These are phyloP conservation scores for Catharus fuscescens DNA, from an alignment of 2,113 vertebrate genomes.

Conservation along the genomic window DNA sequence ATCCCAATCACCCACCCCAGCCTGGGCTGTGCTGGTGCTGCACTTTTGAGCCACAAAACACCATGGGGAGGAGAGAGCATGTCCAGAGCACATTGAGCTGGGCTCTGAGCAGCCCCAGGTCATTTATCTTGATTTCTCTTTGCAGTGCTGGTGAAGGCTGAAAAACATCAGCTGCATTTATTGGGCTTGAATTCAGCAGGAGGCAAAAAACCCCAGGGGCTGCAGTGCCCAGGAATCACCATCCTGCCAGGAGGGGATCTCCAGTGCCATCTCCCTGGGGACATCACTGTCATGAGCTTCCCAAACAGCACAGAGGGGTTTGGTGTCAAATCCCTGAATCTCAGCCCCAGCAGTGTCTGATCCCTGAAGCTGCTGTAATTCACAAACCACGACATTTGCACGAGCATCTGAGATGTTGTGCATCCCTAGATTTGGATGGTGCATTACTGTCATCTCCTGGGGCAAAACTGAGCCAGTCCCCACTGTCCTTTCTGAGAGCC, in stretches of 20 bases:
- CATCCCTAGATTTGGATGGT: too few relatives aligned
- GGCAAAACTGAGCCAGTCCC: not conserved
- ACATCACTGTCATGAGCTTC: accelerated
- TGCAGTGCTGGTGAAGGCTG: conserved; percentile 25
- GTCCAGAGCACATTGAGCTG: not conserved
- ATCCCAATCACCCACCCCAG: not conserved
- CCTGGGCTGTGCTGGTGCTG: not conserved
- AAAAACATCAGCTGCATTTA: conserved; percentile 25
- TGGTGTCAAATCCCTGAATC: not conserved
- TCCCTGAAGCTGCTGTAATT: not conserved
- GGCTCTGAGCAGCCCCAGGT: not conserved
- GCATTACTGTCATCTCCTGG: not conserved
- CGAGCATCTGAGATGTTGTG: accelerated
- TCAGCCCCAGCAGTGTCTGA: not conserved
- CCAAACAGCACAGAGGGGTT: not conserved
- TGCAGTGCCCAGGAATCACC: not conserved
- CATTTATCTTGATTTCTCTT: conserved; percentile 66
- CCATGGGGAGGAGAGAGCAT: accelerated
- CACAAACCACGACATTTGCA: accelerated
- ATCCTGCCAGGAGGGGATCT: not conserved
- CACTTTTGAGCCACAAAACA: not conserved
- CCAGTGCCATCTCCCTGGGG: accelerated
- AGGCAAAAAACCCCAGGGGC: not conserved
- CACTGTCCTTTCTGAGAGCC: not conserved
- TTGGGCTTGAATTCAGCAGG: conserved; percentile 30